These are phyloP conservation scores for Vireo griseus DNA, from an alignment of 2,797 vertebrate species.

Conservation along the genomic window DNA sequence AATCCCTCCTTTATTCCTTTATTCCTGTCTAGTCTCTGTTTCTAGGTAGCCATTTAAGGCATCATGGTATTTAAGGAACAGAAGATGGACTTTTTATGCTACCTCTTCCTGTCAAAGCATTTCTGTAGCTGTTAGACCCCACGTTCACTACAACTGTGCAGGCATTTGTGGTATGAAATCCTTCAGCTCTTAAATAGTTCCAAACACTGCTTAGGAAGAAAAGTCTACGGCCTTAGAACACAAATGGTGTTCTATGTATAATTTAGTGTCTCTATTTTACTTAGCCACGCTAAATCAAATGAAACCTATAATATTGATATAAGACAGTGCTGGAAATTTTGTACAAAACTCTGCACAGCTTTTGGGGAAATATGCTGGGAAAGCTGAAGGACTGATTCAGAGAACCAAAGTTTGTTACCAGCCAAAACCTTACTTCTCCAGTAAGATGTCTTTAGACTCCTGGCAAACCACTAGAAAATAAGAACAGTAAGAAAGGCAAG, in stretches of 20 bases:
- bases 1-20: no score
- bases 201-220: background rate
- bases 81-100: background rate
- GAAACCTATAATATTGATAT: background rate
- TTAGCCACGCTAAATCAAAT: background rate
- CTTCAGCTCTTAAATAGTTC: background rate
- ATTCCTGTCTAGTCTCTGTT: no score
- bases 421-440: background rate
- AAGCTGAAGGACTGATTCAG: background rate
- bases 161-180: background rate
- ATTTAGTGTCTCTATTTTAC: background rate
- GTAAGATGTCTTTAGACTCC: background rate
- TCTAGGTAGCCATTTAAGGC: no score
- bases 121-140: background rate
- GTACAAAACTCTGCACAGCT: background rate
- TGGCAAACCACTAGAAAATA: background rate
- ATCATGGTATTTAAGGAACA: background rate
- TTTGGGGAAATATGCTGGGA: background rate
- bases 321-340: background rate
- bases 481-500: background rate
- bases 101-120: background rate
- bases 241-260: background rate
- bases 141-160: accelerated
- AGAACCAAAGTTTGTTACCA: background rate
- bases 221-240: background rate